Evolutionary conservation across 2,797 vertebrate genomes (phyloP), one percentile per base, ranked within the genome.

Genomic region (Brachyrhaphis roseni): DNA sequence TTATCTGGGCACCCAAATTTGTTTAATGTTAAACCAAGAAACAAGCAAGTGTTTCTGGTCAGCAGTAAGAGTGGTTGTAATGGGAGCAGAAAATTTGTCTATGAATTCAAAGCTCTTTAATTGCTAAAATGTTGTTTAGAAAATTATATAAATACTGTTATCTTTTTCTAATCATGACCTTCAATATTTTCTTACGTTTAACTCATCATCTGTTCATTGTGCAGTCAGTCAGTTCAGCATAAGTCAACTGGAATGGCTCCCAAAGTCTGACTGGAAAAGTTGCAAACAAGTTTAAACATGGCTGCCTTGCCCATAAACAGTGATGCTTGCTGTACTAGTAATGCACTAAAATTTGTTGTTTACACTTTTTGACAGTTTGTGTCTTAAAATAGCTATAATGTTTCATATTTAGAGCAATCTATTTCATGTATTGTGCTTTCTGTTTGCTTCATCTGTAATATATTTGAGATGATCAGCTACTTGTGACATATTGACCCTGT

Each of bases 1-100:
- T 86, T 86, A 81, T 84, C 75, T 77, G 85, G 86, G 81, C 57
- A 78, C 68, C 68, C 53, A 77, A 72, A 80, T 88, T 90, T 51
- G 23, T 53, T 43, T 13, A n/a, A 75, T 36, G 75, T 77, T 64
- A 85, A 74, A 12, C 31, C 59, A 82, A 77, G 78, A 84, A 79
- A 73, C 68, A 82, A 73, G 39, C 68, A 62, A 84, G 83, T 46
- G 78, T 64, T 78, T 85, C 82, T 88, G 85, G 80, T 83, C 74
- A 85, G 84, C 78, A 34, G 36, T 23, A 26, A 55, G 79, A 81
- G 5, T 45, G 47, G 26, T 73, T n/a, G 20, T 70, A 51, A 70
- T 81, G 53, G 64, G 77, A 85, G 10, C 72, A 82, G 76, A 79
- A 49, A 45, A 74, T 79, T 78, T 86, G 77, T 74, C 73, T 41